Evolutionary conservation across 2,113 vertebrate genomes (phyloP), one percentile per base, ranked within the genome.

Genomic region (Probosciger aterrimus): DNA sequence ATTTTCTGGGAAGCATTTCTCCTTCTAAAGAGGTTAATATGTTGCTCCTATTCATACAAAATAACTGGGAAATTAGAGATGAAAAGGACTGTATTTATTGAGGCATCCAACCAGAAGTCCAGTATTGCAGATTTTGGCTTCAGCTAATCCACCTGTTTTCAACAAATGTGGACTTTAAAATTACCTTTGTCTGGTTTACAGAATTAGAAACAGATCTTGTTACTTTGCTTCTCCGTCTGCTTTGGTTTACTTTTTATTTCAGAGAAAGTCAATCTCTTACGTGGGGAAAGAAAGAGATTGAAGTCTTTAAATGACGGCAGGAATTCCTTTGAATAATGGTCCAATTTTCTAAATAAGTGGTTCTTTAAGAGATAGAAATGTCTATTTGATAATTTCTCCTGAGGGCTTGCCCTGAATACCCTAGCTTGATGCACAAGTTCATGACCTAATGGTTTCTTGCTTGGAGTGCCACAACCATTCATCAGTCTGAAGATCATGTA

Each of bases 1-100:
- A 92, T 87, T 87, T 87, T 95, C 69, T 92, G 62, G 74, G 57
- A 94, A 95, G 50, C 71, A 74, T 77, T 77, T 93, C 14, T 62
- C 53, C 68, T 63, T 50, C 23, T 46, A 78, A 80, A 83, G 52
- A 49, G 47, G 46, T 78, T 82, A 33, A 86, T 83, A 86, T 74
- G 30, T 46, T 95, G 47, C 11, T 84, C 43, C 37, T 55, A 74
- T 22, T 71, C 35, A 59, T 83, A 53, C 37, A 50, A 83, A 90
- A 70, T 67, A 90, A 63, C 20, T 10, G 70, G 46, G 50, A 93
- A 67, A 73, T 69, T 59, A 67, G 43, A 74, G 30, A 18, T 69
- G 25, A 76, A 92, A 77, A 52, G 7, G 18, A 57, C 33, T 67
- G 5, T 60, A 55, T 30, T 88, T 91, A 59, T 1, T 33, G 73